Evolutionary conservation across 1,140 invertebrate species (phyloP).

Genomic region (Papilio machaon): DNA sequence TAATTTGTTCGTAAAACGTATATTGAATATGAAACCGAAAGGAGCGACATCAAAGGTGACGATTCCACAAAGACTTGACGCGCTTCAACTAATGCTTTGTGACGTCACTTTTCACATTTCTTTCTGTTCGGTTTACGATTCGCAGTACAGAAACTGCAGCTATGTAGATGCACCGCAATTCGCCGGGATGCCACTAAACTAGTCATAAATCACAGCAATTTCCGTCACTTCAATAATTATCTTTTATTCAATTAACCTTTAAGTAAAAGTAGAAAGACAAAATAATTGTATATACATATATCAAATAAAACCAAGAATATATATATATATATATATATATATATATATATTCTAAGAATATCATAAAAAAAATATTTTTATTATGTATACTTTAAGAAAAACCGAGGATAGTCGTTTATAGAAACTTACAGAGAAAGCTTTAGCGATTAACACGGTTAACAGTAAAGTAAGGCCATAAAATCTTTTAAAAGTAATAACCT

Average conservation of each 20-base stretch:
- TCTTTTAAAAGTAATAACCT: constrained; percentile 22
- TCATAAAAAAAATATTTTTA: background rate
- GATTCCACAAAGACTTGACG: constrained; percentile 1
- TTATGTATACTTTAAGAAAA: background rate
- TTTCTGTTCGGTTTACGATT: background rate
- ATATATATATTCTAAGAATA: background rate
- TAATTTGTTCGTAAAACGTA: background rate
- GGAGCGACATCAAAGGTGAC: background rate
- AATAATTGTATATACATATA: background rate
- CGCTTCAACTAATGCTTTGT: background rate
- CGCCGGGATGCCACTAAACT: background rate
- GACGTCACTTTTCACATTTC: background rate
- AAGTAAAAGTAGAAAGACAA: background rate
- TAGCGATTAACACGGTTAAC: constrained; percentile 5
- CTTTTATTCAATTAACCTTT: background rate
- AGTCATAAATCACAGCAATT: background rate
- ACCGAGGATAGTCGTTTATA: background rate
- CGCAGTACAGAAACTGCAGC: background rate
- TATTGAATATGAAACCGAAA: constrained; percentile 5
- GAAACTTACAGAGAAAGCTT: constrained; percentile 1
- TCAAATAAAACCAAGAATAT: background rate
- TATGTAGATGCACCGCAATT: background rate
- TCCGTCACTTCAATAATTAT: background rate
- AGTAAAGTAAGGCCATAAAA: constrained; percentile 12
- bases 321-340: background rate